A percentile compares a stretch with the other conserved stretches of the same genome.
Evolutionary conservation across 2,113 vertebrate species (phyloP).

Genomic region (Oreochromis aureus): DNA sequence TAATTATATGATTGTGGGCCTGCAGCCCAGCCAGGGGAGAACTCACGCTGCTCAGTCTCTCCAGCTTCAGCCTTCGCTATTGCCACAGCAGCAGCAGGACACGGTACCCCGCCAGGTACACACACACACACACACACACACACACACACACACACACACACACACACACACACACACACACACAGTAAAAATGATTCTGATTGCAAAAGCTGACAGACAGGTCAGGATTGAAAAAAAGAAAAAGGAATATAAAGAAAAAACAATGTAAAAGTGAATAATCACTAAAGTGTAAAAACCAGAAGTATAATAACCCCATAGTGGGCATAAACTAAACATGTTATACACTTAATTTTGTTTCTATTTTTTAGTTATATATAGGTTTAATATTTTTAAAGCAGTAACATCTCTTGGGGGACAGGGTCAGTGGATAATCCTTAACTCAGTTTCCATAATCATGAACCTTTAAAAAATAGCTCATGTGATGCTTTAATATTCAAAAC

Average conservation of each 20-base stretch:
- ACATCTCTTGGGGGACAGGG: not conserved
- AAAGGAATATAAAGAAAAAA: not conserved
- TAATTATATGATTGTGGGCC: slow-evolving; percentile 24
- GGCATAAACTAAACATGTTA: not conserved
- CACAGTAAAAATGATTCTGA: not conserved
- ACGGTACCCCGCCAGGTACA: slow-evolving; percentile 87
- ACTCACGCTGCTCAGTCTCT: slow-evolving; percentile 86
- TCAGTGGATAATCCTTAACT: not conserved
- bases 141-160: not conserved
- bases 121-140: not conserved
- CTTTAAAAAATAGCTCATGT: not conserved
- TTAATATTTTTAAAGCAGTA: not conserved
- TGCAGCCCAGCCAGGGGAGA: slow-evolving; percentile 86
- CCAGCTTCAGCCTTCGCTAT: slow-evolving; percentile 97
- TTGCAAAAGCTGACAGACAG: not conserved
- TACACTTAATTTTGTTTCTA: not conserved
- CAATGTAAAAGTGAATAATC: not conserved
- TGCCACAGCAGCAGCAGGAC: slow-evolving; percentile 94
- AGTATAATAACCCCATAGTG: not conserved
- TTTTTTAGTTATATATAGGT: not conserved
- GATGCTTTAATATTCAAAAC: not conserved
- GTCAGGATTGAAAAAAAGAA: no score
- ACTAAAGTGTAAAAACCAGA: not conserved
- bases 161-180: not conserved
- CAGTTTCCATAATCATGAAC: not conserved